These are phyloP conservation scores for Glaucidium brasilianum DNA, from an alignment of 2,113 vertebrate species.

Conservation along the genomic window DNA sequence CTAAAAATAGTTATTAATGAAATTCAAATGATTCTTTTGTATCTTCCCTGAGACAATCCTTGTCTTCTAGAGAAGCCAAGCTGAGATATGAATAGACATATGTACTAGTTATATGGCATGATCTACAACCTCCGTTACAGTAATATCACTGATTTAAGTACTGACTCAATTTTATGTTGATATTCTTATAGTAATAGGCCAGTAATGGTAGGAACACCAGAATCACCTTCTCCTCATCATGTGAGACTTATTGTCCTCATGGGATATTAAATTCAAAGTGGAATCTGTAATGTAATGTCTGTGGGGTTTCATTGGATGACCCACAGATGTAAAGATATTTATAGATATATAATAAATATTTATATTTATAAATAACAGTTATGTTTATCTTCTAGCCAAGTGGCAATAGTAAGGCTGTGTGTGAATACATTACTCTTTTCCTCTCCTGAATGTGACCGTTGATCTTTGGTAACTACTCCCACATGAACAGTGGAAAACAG, in stretches of 20 bases:
- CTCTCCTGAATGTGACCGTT: conserved; percentile 19
- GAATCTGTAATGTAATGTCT: background rate
- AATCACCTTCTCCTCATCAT: background rate
- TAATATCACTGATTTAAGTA: background rate
- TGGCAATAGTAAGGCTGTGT: conserved; percentile 10
- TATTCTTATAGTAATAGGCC: background rate
- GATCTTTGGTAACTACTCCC: background rate
- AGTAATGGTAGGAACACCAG: background rate
- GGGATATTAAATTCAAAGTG: background rate
- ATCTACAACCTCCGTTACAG: background rate
- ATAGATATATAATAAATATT: no score
- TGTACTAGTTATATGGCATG: background rate
- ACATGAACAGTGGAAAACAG: background rate
- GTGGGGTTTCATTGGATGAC: background rate
- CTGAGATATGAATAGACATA: background rate
- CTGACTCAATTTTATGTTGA: background rate
- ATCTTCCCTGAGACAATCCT: background rate
- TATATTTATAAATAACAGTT: background rate
- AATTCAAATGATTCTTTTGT: background rate
- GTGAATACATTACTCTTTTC: conserved; percentile 20
- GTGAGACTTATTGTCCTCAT: background rate
- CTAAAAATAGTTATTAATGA: background rate
- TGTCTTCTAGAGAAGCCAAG: background rate
- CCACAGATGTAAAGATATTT: background rate
- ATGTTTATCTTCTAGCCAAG: conserved; percentile 5